These are phyloP conservation scores for Ennomos quercinarius DNA, from an alignment of 2,888 invertebrate genomes.

Conservation along the genomic window DNA sequence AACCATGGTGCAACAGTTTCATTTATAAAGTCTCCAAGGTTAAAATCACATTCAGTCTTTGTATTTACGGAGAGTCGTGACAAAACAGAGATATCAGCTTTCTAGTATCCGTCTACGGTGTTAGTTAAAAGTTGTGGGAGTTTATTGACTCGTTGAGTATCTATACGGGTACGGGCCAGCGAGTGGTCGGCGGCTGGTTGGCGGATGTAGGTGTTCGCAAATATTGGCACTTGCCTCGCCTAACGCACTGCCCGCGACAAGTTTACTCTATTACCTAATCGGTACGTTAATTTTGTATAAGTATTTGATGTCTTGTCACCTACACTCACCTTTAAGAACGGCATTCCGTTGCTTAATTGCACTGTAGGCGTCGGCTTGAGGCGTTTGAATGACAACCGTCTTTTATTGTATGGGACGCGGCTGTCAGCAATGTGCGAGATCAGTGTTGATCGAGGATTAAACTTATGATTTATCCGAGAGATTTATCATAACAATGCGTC, in stretches of 20 bases:
- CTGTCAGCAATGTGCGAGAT: constrained; percentile 55
- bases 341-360: constrained; percentile 58
- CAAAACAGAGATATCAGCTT: constrained; percentile 26
- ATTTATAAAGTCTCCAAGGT: not conserved
- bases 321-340: constrained; percentile 53
- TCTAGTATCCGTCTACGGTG: constrained; percentile 16
- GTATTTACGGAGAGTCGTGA: constrained; percentile 11
- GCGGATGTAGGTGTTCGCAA: constrained; percentile 81
- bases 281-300: constrained; percentile 56
- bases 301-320: constrained; percentile 56
- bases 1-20: constrained; percentile 4
- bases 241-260: constrained; percentile 65
- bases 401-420: constrained; percentile 49
- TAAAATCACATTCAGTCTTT: constrained; percentile 3
- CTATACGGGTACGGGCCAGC: constrained; percentile 34
- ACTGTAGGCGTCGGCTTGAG: constrained; percentile 57
- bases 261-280: constrained; percentile 75
- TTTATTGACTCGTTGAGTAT: constrained; percentile 65
- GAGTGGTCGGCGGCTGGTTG: constrained; percentile 65
- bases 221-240: constrained; percentile 79
- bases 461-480: constrained; percentile 43
- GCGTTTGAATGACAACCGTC: constrained; percentile 57
- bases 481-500: constrained; percentile 57
- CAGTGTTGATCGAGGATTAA: constrained; percentile 52
- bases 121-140: constrained; percentile 57